Conservation (phyloP, 2,797 vertebrate genomes). For the Urosaurus nigricauda region DNA sequence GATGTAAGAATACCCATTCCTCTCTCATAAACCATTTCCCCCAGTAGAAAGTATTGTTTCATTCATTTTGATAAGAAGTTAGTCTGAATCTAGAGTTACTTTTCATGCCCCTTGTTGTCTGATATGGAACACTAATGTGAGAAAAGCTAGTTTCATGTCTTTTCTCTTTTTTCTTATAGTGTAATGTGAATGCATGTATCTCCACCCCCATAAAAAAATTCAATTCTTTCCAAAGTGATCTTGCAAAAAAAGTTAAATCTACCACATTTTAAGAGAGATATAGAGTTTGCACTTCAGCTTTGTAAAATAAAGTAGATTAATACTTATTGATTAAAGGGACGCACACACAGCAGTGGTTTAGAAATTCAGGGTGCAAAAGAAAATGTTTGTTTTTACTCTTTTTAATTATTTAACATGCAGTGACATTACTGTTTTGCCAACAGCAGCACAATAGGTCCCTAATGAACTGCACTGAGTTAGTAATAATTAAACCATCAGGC, state of each 20-base stretch:
- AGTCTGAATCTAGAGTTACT: neutral
- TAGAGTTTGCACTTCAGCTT: conserved; percentile 57
- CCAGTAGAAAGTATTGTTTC: no score
- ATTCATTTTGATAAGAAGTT: neutral
- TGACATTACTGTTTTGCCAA: conserved; percentile 83
- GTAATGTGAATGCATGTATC: neutral
- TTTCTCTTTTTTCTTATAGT: neutral
- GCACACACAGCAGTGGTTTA: conserved; percentile 70
- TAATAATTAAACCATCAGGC: conserved; percentile 80
- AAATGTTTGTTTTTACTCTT: conserved; percentile 83
- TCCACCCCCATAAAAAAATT: neutral
- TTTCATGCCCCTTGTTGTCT: neutral
- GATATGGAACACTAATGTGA: neutral
- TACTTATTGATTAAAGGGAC: conserved; percentile 80
- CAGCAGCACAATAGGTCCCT: conserved; percentile 83
- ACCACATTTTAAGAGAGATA: conserved; percentile 45
- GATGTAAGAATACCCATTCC: neutral
- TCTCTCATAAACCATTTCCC: neutral
- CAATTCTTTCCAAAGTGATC: neutral
- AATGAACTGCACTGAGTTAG: conserved; percentile 79
- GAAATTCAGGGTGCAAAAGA: conserved; percentile 78
- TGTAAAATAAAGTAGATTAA: conserved; percentile 65
- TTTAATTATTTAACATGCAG: conserved; percentile 83
- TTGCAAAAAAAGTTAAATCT: conserved; percentile 40
- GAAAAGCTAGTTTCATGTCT: conserved; percentile 3